phyloP scores from a whole-genome alignment of 2,888 invertebrate species.

The Eremobia ochroleuca region DNA sequence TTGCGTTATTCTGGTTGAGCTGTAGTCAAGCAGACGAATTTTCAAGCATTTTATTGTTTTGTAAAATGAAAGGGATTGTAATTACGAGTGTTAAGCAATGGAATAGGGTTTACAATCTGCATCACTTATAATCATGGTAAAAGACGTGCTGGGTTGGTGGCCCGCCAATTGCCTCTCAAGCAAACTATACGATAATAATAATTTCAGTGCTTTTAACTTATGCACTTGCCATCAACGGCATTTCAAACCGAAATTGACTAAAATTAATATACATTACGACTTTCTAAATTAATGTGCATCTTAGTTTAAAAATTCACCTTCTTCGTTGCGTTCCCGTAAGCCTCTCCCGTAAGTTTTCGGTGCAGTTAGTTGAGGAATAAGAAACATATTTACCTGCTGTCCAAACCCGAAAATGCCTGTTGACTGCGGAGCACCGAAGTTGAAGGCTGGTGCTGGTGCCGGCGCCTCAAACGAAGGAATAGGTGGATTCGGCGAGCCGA shows the following conservation, averaged over 20 bases:
- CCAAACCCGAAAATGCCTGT: slow-evolving; percentile 82
- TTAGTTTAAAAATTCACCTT: background rate
- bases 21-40: background rate
- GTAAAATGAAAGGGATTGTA: background rate
- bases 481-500: slow-evolving; percentile 75
- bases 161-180: background rate
- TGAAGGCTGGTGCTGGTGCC: slow-evolving; percentile 76
- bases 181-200: background rate
- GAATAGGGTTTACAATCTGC: slow-evolving; percentile 1
- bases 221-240: slow-evolving; percentile 2
- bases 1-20: background rate
- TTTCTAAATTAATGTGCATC: slow-evolving; percentile 7
- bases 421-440: slow-evolving; percentile 76
- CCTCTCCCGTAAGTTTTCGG: slow-evolving; percentile 27
- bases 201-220: background rate
- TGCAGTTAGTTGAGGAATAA: slow-evolving; percentile 22
- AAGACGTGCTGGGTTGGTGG: background rate
- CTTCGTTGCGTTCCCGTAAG: slow-evolving; percentile 47
- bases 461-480: slow-evolving; percentile 76
- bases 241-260: slow-evolving; percentile 6
- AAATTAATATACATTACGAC: background rate
- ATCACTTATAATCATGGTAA: slow-evolving; percentile 11
- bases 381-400: slow-evolving; percentile 79
- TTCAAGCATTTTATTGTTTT: background rate
- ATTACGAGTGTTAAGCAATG: background rate